Conservation (phyloP, 2,888 invertebrate genomes). For the Tipula unca region DNA sequence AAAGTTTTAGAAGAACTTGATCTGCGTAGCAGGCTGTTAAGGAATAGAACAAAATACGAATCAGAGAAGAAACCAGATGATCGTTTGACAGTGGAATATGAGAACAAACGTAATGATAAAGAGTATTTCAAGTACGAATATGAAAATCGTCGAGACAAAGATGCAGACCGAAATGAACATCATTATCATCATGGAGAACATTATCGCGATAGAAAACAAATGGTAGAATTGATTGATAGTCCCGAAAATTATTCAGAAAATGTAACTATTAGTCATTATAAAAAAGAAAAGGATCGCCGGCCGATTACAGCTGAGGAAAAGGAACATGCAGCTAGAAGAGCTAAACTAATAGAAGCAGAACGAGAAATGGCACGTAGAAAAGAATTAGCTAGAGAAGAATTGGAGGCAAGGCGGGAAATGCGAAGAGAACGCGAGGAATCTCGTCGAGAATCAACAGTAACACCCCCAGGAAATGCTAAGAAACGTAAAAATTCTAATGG, state of each 20-base stretch:
- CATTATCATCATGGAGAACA: slow-evolving; percentile 31
- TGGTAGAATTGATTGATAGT: slow-evolving; percentile 43
- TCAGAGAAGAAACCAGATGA: slow-evolving; percentile 36
- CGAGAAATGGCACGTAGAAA: slow-evolving; percentile 69
- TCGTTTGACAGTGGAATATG: slow-evolving; percentile 31
- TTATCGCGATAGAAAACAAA: slow-evolving; percentile 36
- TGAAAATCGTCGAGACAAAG: slow-evolving; percentile 28
- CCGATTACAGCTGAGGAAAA: slow-evolving; percentile 38
- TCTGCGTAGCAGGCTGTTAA: slow-evolving; percentile 61
- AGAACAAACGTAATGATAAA: slow-evolving; percentile 18
- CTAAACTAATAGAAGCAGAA: slow-evolving; percentile 63
- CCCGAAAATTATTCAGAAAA: slow-evolving; percentile 43
- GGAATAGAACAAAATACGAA: slow-evolving; percentile 60
- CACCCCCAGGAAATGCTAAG: slow-evolving; percentile 33
- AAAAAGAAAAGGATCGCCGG: slow-evolving; percentile 26
- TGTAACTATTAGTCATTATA: not conserved
- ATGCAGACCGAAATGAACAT: slow-evolving; percentile 16
- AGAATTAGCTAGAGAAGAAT: slow-evolving; percentile 61
- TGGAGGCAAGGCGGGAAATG: slow-evolving; percentile 62
- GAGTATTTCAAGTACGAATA: slow-evolving; percentile 22
- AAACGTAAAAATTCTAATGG: slow-evolving; percentile 29
- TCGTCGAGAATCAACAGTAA: slow-evolving; percentile 40
- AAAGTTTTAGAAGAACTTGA: slow-evolving; percentile 56
- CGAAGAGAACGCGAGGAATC: slow-evolving; percentile 44
- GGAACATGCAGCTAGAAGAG: slow-evolving; percentile 51